A percentile compares a stretch with the other conserved stretches of the same genome.
phyloP scores from a whole-genome alignment of 2,113 vertebrate genomes.

The Elanus axillaris region DNA sequence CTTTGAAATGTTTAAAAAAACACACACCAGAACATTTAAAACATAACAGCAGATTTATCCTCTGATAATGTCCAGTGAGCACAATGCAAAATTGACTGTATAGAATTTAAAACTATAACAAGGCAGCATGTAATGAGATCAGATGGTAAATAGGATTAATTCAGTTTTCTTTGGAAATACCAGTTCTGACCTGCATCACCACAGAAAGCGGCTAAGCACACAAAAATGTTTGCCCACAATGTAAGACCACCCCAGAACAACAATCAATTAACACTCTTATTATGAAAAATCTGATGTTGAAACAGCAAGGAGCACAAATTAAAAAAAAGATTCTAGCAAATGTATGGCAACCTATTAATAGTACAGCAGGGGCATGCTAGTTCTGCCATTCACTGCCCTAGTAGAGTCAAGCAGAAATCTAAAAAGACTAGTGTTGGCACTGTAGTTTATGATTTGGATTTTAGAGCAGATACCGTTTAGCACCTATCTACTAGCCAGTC shows the following conservation, averaged over 20 bases:
- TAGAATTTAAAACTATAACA: not conserved
- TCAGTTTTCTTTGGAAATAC: not conserved
- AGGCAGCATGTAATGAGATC: not conserved
- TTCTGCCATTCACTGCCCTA: not conserved
- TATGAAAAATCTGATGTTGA: not conserved
- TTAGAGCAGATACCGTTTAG: not conserved
- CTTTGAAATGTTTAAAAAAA: not conserved
- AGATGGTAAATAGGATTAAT: not conserved
- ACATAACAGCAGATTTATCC: not conserved
- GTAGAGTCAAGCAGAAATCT: not conserved
- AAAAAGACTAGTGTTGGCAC: not conserved
- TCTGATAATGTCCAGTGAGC: not conserved
- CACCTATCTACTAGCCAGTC: not conserved
- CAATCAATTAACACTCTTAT: conserved; percentile 1
- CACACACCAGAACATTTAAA: not conserved
- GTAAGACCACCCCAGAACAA: not conserved
- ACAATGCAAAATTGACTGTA: not conserved
- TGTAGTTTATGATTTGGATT: not conserved
- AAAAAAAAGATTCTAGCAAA: not conserved
- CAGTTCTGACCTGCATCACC: not conserved
- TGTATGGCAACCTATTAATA: not conserved
- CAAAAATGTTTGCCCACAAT: not conserved
- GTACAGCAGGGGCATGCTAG: not conserved
- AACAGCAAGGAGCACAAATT: not conserved
- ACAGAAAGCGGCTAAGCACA: conserved; percentile 7